Conservation (phyloP, 2,888 invertebrate species). For the Unio delphinus region DNA sequence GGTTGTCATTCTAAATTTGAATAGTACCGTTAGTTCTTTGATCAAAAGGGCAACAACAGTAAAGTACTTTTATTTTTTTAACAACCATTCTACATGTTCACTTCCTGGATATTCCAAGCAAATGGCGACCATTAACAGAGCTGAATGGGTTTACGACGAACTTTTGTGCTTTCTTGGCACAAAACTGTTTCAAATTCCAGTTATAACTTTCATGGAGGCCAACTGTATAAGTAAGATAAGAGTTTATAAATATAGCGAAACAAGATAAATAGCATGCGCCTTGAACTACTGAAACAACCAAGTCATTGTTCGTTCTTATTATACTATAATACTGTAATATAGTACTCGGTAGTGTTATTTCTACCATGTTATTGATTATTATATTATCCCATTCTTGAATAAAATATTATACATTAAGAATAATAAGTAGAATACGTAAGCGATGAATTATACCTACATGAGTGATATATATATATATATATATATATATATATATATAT, state of each 20-base stretch:
- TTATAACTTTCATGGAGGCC: conserved; percentile 92
- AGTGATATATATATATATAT: no score
- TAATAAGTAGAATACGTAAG: no score
- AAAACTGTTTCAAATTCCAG: conserved; percentile 92
- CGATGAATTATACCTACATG: no score
- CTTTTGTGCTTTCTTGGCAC: conserved; percentile 91
- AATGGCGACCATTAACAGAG: conserved; percentile 52
- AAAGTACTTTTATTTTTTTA: no score
- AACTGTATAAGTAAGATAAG: conserved; percentile 90
- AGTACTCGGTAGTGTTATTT: neutral
- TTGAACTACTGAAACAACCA: neutral
- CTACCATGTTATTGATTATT: no score
- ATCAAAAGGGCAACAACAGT: no score
- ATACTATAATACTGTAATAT: no score
- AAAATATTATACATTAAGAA: no score
- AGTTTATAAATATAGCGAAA: conserved; percentile 19
- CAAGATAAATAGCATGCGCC: neutral
- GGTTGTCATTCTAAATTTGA: no score
- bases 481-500: no score
- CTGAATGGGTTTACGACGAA: conserved; percentile 84
- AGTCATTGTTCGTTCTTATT: neutral
- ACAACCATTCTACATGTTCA: conserved; percentile 7
- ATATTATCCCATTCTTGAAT: no score
- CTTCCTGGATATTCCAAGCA: conserved; percentile 43
- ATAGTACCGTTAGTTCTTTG: no score